These are phyloP conservation scores for Acrocyrtus sp. DNA, from an alignment of 2,888 invertebrate genomes.

Conservation along the genomic window DNA sequence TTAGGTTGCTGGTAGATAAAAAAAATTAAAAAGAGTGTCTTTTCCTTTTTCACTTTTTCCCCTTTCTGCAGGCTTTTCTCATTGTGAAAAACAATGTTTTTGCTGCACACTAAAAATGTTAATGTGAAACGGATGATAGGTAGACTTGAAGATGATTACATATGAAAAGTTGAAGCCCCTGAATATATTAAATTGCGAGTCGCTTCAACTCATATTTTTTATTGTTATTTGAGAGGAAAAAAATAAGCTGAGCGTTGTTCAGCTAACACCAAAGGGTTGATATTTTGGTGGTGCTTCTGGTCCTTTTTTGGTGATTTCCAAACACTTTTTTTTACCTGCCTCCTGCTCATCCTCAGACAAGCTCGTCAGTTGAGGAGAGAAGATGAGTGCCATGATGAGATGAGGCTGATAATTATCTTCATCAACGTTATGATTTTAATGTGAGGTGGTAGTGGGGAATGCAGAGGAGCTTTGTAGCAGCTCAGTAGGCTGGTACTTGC, in stretches of 20 bases:
- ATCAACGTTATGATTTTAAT: constrained; percentile 53
- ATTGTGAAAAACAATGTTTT: background rate
- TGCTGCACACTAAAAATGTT: too few species aligned
- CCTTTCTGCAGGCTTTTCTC: constrained; percentile 30
- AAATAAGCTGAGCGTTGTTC: constrained; percentile 23
- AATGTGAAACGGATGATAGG: constrained; percentile 35
- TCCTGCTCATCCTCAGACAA: too few species aligned
- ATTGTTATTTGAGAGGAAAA: constrained; percentile 24
- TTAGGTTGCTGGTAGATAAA: constrained; percentile 22
- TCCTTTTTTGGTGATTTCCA: constrained; percentile 43
- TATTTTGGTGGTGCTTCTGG: constrained; percentile 35
- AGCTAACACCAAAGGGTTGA: constrained; percentile 40
- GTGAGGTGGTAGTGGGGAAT: constrained; percentile 15
- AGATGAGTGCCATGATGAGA: constrained; percentile 51
- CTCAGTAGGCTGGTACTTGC: constrained; percentile 21
- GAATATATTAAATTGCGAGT: too few species aligned
- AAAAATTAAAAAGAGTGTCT: constrained; percentile 35
- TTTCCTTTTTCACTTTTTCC: constrained; percentile 2
- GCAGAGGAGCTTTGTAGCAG: background rate
- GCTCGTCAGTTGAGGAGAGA: too few species aligned
- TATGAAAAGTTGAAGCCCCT: constrained; percentile 27
- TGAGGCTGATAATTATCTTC: constrained; percentile 50
- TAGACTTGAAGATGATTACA: constrained; percentile 46
- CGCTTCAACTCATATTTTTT: too few species aligned
- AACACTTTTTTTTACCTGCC: constrained; percentile 50